Percentiles rank a stretch among this genome's conserved stretches.
Evolutionary conservation across 2,888 invertebrate species (phyloP).

Genomic region (Drosophila melanocephala): DNA sequence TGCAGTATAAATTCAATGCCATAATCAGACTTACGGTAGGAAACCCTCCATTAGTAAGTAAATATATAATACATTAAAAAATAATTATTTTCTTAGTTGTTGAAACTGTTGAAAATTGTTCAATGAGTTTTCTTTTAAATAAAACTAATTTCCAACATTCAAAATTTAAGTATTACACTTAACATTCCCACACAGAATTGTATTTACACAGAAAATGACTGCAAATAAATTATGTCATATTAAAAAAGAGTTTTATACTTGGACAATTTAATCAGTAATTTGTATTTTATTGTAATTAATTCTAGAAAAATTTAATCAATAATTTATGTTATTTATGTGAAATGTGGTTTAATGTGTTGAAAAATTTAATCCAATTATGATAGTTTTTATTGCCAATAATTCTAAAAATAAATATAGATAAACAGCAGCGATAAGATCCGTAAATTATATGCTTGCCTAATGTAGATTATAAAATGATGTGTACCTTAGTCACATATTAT

Average conservation of each 20-base stretch:
- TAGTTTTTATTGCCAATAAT: background rate
- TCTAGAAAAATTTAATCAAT: background rate
- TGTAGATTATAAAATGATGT: background rate
- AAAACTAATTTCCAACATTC: background rate
- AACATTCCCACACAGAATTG: background rate
- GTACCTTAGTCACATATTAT: no score
- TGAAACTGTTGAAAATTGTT: background rate
- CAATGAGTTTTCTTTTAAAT: background rate
- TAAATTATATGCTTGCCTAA: background rate
- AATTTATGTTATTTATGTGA: background rate
- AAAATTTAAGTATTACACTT: background rate
- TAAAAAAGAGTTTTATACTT: background rate
- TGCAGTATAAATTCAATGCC: background rate
- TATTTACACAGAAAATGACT: background rate
- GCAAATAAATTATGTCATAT: background rate
- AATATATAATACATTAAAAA: background rate
- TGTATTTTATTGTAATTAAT: background rate
- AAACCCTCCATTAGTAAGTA: background rate
- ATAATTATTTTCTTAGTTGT: accelerated
- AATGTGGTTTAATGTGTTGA: background rate
- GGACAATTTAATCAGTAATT: background rate
- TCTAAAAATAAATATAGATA: background rate
- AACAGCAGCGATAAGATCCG: background rate
- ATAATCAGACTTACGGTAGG: background rate
- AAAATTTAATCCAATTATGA: background rate